Evolutionary conservation across 2,888 invertebrate genomes (phyloP), one percentile per base, ranked within the genome.

Genomic region (Tipula vernalis): DNA sequence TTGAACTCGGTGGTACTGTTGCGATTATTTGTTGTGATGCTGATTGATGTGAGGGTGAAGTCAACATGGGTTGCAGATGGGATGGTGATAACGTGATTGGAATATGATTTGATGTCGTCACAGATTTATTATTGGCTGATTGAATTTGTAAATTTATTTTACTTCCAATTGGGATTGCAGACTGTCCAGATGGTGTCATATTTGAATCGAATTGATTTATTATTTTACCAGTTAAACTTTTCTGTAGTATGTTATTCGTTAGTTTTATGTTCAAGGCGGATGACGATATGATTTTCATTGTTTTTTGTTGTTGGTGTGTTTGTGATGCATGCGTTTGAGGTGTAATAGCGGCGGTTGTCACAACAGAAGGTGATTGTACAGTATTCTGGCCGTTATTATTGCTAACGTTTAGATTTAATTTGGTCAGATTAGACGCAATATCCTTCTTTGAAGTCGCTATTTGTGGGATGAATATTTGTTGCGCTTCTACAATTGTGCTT

Each of bases 341-440:
- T 5, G 44, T 44, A 39, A 84, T 39, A 6, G 6, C 6, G n/a
- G 8, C n/a, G 2, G 84, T 84, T n/a, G 84, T 84, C 71, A 28
- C 71, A 28, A 71, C 3, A 2, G 71, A 71, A 12, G 28, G 71
- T 2, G 41, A 42, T n/a, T n/a, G 85, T 42, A 42, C 85, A 8
- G 42, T 39, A 18, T 71, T 71, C 28, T 71, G 71, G 3, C 84
- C 15, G 13, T 47, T 42, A 86, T 86, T 86, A 13, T 86, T 83
- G 36, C 86, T 87, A 44, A 86, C 86, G 39, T 89, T 89, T 88
- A 90, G 88, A 87, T 89, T 89, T 85, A 90, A 87, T 88, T 90
- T 90, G 1, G 89, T 89, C 71, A 89, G 87, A 89, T 90, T 90
- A 88, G 89, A 90, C 51, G 90, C 89, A 87, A 90, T 90, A 88